These are phyloP conservation scores for Cuculus canorus DNA, from an alignment of 2,797 vertebrate genomes.

Conservation along the genomic window DNA sequence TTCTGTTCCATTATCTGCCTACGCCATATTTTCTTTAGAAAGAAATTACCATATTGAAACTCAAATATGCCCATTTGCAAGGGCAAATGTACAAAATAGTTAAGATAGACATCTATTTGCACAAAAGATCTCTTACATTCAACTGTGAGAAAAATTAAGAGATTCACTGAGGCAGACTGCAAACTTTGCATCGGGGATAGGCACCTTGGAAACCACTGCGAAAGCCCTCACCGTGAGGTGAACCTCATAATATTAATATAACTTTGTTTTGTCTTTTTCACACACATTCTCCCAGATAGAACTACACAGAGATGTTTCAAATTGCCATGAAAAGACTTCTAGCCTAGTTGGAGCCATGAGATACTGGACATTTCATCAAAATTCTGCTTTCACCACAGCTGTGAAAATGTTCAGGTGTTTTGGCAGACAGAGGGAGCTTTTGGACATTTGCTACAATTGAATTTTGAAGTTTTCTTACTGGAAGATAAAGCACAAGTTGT, in stretches of 20 bases:
- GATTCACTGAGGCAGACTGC: background rate
- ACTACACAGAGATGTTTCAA: background rate
- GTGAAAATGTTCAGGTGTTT: background rate
- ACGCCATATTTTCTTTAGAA: conserved; percentile 26
- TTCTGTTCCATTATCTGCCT: conserved; percentile 6
- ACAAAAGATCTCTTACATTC: background rate
- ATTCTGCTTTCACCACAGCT: background rate
- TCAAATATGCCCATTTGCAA: conserved; percentile 12
- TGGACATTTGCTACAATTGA: background rate
- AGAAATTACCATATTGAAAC: conserved; percentile 12
- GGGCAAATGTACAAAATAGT: background rate
- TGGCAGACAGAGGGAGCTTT: background rate
- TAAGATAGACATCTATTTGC: conserved; percentile 23
- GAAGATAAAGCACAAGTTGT: background rate
- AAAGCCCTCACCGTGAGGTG: background rate
- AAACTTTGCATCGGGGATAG: background rate
- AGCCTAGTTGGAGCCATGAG: background rate
- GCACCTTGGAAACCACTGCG: background rate
- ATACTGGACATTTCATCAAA: background rate
- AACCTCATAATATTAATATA: background rate
- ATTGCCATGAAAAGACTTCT: background rate
- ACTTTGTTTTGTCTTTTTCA: background rate
- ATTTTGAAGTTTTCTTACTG: background rate
- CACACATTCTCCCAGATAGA: background rate
- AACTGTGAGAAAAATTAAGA: background rate